Evolutionary conservation across 2,888 invertebrate species (phyloP).

Genomic region (Unio delphinus): DNA sequence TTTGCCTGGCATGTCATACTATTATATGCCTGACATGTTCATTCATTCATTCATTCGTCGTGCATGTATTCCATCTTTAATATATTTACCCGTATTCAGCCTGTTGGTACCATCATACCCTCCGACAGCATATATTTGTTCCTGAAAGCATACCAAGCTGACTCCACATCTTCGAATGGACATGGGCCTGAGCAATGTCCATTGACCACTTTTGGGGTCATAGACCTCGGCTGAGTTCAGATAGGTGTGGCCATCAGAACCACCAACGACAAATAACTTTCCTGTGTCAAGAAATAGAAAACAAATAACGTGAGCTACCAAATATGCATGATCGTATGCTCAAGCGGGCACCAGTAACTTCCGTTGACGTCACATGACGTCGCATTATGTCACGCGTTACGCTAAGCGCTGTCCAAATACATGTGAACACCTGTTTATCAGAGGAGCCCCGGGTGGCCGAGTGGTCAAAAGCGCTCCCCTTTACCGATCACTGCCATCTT

Average conservation of each 20-base stretch:
- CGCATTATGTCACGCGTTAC: no score
- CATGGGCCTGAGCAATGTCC: constrained; percentile 82
- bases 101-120: constrained; percentile 85
- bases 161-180: constrained; percentile 83
- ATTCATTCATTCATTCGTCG: background rate
- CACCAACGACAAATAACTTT: constrained; percentile 84
- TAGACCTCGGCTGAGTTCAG: constrained; percentile 84
- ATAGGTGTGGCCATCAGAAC: constrained; percentile 86
- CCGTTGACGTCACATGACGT: no score
- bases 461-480: no score
- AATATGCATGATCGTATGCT: no score
- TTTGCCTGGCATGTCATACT: no score
- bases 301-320: no score
- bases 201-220: constrained; percentile 80
- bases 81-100: constrained; percentile 77
- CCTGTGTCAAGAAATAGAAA: constrained; percentile 54
- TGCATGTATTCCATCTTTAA: background rate
- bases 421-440: no score
- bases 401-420: no score
- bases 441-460: no score
- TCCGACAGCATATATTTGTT: constrained; percentile 83
- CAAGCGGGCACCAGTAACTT: no score
- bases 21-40: no score
- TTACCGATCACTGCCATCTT: no score
- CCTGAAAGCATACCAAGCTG: constrained; percentile 79